Evolutionary conservation across 2,888 invertebrate species (phyloP).

Genomic region (Nemotelus pantherinus): DNA sequence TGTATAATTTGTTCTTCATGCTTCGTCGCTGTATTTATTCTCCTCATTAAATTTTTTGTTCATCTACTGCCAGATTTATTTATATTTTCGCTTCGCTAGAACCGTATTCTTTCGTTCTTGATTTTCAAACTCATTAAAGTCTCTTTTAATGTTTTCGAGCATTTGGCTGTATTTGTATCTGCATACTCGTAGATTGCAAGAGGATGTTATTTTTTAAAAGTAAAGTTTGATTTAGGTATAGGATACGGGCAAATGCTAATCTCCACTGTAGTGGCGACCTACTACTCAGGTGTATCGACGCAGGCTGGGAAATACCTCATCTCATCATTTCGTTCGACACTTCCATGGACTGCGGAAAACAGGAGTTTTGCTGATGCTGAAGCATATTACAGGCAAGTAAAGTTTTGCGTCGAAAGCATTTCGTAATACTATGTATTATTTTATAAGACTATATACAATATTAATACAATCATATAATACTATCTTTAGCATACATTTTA

Average conservation of each 20-base stretch:
- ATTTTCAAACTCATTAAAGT: too few species aligned
- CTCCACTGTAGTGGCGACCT: not conserved
- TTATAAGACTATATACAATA: not conserved
- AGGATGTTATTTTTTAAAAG: too few species aligned
- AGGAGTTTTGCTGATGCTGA: not conserved
- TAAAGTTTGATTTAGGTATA: not conserved
- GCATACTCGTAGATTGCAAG: too few species aligned
- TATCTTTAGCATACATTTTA: too few species aligned
- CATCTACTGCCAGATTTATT: too few species aligned
- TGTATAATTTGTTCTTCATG: not conserved
- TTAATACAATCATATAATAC: not conserved
- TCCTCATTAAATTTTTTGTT: too few species aligned
- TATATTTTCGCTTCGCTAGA: too few species aligned
- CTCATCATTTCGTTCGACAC: not conserved
- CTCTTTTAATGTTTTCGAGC: too few species aligned
- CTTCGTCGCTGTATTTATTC: too few species aligned
- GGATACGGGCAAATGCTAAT: conserved; percentile 27
- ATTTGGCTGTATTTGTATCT: too few species aligned
- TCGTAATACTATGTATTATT: not conserved
- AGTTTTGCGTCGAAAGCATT: not conserved
- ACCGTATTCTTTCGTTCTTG: too few species aligned
- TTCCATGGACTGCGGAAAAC: conserved; percentile 8
- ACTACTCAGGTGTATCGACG: conserved; percentile 25
- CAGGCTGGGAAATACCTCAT: conserved; percentile 17
- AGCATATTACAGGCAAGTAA: not conserved